Conservation (phyloP, 2,888 invertebrate species). For the Caenorhabditis angaria region DNA sequence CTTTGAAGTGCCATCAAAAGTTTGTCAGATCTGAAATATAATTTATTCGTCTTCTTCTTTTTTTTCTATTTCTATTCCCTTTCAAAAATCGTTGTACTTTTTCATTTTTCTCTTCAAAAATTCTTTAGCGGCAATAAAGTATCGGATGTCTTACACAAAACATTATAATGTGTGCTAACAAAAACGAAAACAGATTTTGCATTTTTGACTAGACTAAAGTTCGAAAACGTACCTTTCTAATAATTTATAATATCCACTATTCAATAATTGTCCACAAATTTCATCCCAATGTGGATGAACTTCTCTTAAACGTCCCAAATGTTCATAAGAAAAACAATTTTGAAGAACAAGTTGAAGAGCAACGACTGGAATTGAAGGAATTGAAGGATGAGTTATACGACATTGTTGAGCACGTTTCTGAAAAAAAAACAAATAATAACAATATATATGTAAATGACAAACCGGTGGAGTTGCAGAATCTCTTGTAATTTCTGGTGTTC, state of each 20-base stretch:
- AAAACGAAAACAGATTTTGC: background rate
- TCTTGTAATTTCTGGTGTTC: conserved; percentile 29
- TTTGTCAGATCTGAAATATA: conserved; percentile 50
- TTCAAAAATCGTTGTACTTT: background rate
- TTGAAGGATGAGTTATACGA: conserved; percentile 34
- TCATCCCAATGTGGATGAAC: conserved; percentile 72
- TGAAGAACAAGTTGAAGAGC: conserved; percentile 61
- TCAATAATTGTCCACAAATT: conserved; percentile 67
- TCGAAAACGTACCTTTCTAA: conserved; percentile 41
- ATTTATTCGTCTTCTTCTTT: conserved; percentile 1
- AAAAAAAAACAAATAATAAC: conserved; percentile 3
- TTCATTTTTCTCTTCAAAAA: conserved; percentile 5
- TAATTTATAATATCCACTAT: conserved; percentile 66
- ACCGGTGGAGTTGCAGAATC: conserved; percentile 35
- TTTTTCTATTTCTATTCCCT: background rate
- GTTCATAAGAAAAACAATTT: conserved; percentile 55
- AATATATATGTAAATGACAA: too few relatives aligned
- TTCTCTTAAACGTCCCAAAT: conserved; percentile 58
- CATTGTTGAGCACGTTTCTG: conserved; percentile 10
- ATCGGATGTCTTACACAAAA: background rate
- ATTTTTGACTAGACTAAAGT: too few relatives aligned
- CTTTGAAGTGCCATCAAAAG: conserved; percentile 57
- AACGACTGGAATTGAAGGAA: conserved; percentile 42
- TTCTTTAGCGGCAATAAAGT: background rate
- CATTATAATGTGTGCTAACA: background rate